phyloP scores from a whole-genome alignment of 2,797 vertebrate genomes.

The Ctenopoma multispine region DNA sequence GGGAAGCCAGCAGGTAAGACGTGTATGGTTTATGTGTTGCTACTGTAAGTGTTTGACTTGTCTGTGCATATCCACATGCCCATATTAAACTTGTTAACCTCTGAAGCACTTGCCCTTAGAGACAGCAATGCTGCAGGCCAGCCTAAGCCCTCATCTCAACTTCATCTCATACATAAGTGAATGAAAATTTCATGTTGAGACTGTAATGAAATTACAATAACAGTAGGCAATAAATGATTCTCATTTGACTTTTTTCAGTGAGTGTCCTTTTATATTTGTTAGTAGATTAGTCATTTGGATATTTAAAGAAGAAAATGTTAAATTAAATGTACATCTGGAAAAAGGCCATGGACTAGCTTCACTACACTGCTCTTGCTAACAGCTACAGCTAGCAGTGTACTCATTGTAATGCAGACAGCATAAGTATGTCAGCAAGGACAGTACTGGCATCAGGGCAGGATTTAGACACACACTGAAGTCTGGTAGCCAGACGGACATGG shows the following conservation, averaged over 20 bases:
- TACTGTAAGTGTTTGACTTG: conserved; percentile 24
- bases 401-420: conserved; percentile 39
- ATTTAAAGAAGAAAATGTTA: too few relatives aligned
- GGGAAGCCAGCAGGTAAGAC: conserved; percentile 25
- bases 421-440: conserved; percentile 67
- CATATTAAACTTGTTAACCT: conserved; percentile 57
- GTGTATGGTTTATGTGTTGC: conserved; percentile 28
- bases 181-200: conserved; percentile 64
- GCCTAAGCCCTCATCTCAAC: conserved; percentile 50
- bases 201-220: conserved; percentile 64
- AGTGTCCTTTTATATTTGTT: neutral
- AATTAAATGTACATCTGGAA: neutral
- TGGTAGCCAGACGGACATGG: conserved; percentile 57
- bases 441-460: conserved; percentile 59
- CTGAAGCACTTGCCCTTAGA: conserved; percentile 45
- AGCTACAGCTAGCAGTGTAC: conserved; percentile 29
- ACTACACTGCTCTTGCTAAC: conserved; percentile 22
- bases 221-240: conserved; percentile 44
- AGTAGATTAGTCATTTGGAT: neutral
- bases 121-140: conserved; percentile 40
- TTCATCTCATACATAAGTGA: conserved; percentile 64
- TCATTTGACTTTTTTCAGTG: conserved; percentile 35
- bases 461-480: conserved; percentile 56
- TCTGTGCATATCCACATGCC: conserved; percentile 35
- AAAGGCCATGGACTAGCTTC: conserved; percentile 5